A percentile compares a stretch with the other conserved stretches of the same genome.
Evolutionary conservation across 2,797 vertebrate species (phyloP).

Genomic region (Peromyscus aztecus): DNA sequence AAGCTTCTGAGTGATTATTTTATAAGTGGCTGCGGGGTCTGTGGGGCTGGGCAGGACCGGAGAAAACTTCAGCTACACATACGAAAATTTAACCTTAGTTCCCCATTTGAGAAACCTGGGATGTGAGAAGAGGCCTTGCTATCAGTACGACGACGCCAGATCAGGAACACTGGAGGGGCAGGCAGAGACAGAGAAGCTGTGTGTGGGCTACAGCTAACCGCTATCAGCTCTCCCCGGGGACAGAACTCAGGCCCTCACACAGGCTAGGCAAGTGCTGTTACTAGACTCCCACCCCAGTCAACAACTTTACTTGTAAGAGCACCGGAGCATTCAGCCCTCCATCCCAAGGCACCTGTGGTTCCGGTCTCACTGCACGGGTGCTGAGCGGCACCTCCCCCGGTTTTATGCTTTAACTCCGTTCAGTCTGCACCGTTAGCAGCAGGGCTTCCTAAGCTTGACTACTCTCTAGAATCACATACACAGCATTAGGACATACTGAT

Average conservation of each 20-base stretch:
- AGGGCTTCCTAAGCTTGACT: neutral
- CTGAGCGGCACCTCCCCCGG: neutral
- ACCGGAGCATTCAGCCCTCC: neutral
- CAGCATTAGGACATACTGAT: neutral
- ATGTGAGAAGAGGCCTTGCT: neutral
- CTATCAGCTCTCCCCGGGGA: neutral
- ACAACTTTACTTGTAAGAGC: neutral
- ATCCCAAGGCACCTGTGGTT: neutral
- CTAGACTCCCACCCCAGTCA: neutral
- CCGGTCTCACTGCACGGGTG: constrained; percentile 19
- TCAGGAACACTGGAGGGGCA: neutral
- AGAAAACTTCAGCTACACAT: too few relatives aligned
- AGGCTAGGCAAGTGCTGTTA: neutral
- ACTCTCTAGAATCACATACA: neutral
- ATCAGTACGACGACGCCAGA: neutral
- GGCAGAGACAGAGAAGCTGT: neutral
- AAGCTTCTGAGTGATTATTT: too few relatives aligned
- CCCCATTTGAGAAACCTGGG: constrained; percentile 29
- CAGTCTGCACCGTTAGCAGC: neutral
- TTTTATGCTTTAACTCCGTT: neutral
- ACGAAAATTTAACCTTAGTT: constrained; percentile 36
- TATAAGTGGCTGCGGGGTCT: too few relatives aligned
- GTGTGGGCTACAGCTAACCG: neutral
- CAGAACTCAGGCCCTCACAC: neutral
- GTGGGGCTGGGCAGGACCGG: too few relatives aligned